Evolutionary conservation across 2,888 invertebrate genomes (phyloP).

Genomic region (Archips xylosteana): DNA sequence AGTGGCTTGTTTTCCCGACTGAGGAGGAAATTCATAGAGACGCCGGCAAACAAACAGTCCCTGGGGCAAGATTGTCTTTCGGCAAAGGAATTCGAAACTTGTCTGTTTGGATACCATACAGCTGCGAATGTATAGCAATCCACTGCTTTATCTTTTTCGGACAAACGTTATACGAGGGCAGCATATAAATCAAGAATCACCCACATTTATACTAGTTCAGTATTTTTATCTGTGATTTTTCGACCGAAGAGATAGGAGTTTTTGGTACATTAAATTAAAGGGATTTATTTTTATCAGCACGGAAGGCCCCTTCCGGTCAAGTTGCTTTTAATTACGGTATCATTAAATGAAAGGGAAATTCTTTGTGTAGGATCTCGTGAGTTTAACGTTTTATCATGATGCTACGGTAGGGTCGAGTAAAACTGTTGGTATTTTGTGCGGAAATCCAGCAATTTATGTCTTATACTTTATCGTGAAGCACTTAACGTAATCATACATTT

Average conservation of each 20-base stretch:
- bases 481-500: constrained; percentile 19
- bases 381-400: constrained; percentile 15
- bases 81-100: constrained; percentile 57
- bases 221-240: constrained; percentile 19
- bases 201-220: constrained; percentile 19
- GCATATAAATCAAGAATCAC: constrained; percentile 26
- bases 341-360: constrained; percentile 33
- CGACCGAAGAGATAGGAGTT: constrained; percentile 22
- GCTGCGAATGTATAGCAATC: not conserved
- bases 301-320: constrained; percentile 33
- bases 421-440: not conserved
- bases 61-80: constrained; percentile 61
- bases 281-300: constrained; percentile 37
- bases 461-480: constrained; percentile 2
- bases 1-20: constrained; percentile 63
- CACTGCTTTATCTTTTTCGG: constrained; percentile 9
- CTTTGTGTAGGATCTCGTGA: constrained; percentile 23
- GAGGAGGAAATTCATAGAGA: constrained; percentile 55
- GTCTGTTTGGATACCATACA: constrained; percentile 21
- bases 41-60: constrained; percentile 64
- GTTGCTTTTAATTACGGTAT: constrained; percentile 39
- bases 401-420: not conserved
- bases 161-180: constrained; percentile 9
- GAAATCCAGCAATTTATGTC: not conserved
- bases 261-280: constrained; percentile 37